Conservation (phyloP, 37 sponge, comb jelly and placozoan species). For the Cliona cf. orientalis region DNA sequence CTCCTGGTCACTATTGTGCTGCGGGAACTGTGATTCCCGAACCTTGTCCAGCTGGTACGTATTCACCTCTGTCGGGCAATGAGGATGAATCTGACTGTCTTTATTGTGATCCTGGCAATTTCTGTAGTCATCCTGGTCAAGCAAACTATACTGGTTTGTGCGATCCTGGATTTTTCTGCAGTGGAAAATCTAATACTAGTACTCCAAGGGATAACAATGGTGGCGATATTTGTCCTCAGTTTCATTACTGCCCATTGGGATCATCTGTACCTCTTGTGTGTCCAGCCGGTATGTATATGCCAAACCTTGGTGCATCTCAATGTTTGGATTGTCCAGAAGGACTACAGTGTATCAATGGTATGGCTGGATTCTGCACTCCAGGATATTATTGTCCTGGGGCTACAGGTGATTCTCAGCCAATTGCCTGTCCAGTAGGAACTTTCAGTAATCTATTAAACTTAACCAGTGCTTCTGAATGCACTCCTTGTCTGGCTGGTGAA, state of each 20-base stretch:
- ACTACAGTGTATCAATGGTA: background rate
- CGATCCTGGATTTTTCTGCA: background rate
- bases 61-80: background rate
- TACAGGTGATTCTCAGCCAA: background rate
- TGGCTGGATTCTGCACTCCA: background rate
- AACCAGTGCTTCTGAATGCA: background rate
- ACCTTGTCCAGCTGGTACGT: background rate
- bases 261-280: background rate
- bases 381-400: slow-evolving; percentile 1
- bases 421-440: background rate
- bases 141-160: background rate
- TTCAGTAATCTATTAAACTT: background rate
- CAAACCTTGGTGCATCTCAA: no score
- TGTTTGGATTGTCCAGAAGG: no score
- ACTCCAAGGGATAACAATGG: background rate
- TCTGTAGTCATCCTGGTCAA: background rate
- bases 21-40: background rate
- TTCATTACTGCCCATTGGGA: background rate
- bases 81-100: background rate
- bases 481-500: background rate
- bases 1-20: background rate
- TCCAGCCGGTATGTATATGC: background rate
- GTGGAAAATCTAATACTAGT: background rate
- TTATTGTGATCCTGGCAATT: background rate
- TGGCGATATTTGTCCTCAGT: background rate